Percentiles rank a stretch among this genome's conserved stretches.
These are phyloP conservation scores for Nycticorax nycticorax DNA, from an alignment of 2,113 vertebrate genomes.

Conservation along the genomic window DNA sequence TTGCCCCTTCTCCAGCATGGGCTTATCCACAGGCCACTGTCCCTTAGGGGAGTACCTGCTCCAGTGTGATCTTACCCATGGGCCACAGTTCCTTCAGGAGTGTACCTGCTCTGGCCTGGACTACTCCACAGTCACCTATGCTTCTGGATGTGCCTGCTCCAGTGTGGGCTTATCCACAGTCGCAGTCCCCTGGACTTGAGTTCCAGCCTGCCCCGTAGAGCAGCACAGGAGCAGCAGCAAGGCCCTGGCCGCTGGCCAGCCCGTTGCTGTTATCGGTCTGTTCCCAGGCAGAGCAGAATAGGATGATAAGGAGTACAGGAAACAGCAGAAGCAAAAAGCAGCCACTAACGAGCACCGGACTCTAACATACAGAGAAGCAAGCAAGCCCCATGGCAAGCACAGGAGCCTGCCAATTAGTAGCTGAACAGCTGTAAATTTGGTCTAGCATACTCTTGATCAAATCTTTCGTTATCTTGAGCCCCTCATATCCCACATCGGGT, in stretches of 20 bases:
- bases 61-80: neutral
- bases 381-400: neutral
- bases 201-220: neutral
- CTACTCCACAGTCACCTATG: neutral
- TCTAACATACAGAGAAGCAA: neutral
- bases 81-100: neutral
- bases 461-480: neutral
- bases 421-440: neutral
- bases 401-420: neutral
- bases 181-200: neutral
- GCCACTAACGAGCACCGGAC: neutral
- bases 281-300: neutral
- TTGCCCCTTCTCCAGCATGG: neutral
- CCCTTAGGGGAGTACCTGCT: neutral
- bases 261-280: neutral
- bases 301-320: neutral
- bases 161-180: neutral
- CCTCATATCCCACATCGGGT: neutral
- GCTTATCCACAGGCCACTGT: neutral
- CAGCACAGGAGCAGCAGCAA: neutral
- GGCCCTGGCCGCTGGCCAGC: neutral
- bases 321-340: neutral
- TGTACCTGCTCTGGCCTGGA: neutral
- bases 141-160: neutral
- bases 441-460: neutral